Base-by-base conservation (phyloP, 2,888 invertebrate species). In the Drosophila macrospina region DNA sequence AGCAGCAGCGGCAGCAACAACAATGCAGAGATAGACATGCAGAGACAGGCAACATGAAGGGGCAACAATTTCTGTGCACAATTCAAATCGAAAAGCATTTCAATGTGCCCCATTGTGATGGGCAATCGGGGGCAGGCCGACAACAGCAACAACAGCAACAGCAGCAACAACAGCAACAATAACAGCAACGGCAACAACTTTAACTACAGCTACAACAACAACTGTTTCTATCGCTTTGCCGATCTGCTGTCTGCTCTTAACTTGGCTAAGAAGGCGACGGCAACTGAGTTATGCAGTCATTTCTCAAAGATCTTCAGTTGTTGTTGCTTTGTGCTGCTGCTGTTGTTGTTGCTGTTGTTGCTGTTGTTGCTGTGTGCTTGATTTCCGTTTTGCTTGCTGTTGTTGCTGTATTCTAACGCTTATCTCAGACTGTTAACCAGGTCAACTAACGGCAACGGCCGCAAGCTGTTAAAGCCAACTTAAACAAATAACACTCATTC, bases 391-490 rank as follows among this genome's bases (percentile, higher is more conserved):
- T 26, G 26, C 8, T 64, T 78, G 65, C 44, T 60, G 34, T 59
- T 68, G 69, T 55, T 70, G 57, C 50, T 69, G 78, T 79, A 71
- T 80, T 79, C 74, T 80, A 80, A 66, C 78, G 80, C 78, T 78
- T 78, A 78, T 80, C 78, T 78, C 56, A 69, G 60, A 45, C 74
- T 71, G 70, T 69, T 79, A 81, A 86, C 80, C 84, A 86, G 86
- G 89, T 88, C 86, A 86, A 86, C 88, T 86, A 86, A 86, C 86
- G 89, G 86, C 83, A 69, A 78, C 80, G 62, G 72, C 86, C 80
- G 78, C 83, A 82, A 87, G 78, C 89, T 87, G 89, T 88, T 85
- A 89, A 87, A 86, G 77, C 86, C 77, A 80, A 87, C 74, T 82
- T 85, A 82, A 87, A 82, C 83, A 85, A 85, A 85, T 89, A 87